Evolutionary conservation across 2,797 vertebrate species (phyloP), one percentile per base, ranked within the genome.

Genomic region (Saguinus oedipus): DNA sequence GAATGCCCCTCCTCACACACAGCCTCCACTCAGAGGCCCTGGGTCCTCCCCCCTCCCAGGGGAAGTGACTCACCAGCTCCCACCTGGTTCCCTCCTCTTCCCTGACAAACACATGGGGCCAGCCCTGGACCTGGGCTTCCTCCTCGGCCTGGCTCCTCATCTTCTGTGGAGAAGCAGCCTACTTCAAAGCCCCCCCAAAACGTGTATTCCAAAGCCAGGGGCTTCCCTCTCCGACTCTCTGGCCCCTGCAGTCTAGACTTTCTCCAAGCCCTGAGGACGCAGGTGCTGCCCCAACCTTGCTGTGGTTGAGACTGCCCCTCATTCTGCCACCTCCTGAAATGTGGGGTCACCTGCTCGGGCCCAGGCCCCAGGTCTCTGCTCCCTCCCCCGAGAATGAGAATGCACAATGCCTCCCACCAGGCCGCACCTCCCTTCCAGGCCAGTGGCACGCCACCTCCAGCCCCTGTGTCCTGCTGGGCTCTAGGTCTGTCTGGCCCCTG

Each of bases 21-120:
- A 92, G 81, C 61, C 90, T 72, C 89, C 24, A 42, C 95, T 94
- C 82, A 86, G 86, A 96, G 84, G 95, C 86, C 86, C 72, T 84
- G n/a, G 2, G 53, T 88, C 59, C 72, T 95, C 48, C 90, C 74
- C 84, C 74, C 68, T 81, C 81, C 57, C 78, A 82, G 96, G 92
- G 94, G 93, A 95, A 96, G 75, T 98, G 97, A 98, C 97, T 98
- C 97, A 98, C 74, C 90, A 46, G 92, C 96, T 95, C 96, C 95
- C 85, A 44, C 3, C 8, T 79, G 75, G 42, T n/a, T 44, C 90
- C 75, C 50, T 95, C 89, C 96, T 87, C 75, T 94, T 76, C 93
- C 94, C 89, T 78, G 72, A 64, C 85, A 50, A 50, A 70, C 57
- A 61, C 57, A 81, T 57, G 1, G 12, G 85, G 78, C 89, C 74